These are phyloP conservation scores for Drosophila atripex DNA, from an alignment of 2,888 invertebrate species.

Conservation along the genomic window DNA sequence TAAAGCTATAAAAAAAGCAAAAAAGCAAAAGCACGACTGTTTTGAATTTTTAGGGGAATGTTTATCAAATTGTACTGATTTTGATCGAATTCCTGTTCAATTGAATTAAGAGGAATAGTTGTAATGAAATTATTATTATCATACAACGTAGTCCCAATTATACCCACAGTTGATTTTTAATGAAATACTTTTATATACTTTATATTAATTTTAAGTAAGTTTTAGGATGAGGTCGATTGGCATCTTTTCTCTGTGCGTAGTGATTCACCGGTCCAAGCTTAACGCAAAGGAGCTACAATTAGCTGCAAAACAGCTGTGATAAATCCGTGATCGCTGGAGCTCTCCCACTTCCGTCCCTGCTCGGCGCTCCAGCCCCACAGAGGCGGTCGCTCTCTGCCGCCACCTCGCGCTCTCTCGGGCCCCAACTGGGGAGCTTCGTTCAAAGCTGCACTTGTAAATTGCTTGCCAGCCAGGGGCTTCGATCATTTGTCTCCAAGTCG, in stretches of 20 bases:
- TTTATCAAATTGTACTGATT: too few species aligned
- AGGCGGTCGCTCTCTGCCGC: neutral
- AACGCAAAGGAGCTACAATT: conserved; percentile 19
- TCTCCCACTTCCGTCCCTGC: neutral
- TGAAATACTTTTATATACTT: too few species aligned
- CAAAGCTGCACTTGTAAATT: conserved; percentile 64
- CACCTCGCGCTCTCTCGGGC: conserved; percentile 7
- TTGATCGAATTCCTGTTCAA: too few species aligned
- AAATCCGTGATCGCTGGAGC: conserved; percentile 4
- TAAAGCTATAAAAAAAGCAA: too few species aligned
- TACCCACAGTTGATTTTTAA: too few species aligned
- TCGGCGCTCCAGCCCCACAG: conserved; percentile 1
- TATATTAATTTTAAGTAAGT: too few species aligned
- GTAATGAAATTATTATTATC: too few species aligned
- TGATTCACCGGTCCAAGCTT: conserved; percentile 18
- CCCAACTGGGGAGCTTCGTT: conserved; percentile 45
- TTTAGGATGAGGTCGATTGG: too few species aligned
- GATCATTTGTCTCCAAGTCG: conserved; percentile 64
- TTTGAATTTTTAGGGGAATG: too few species aligned
- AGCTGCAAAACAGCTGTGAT: conserved; percentile 29
- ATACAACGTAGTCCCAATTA: too few species aligned
- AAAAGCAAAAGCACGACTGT: too few species aligned
- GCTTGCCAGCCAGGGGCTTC: conserved; percentile 42
- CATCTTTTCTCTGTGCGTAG: conserved; percentile 10
- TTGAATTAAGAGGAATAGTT: too few species aligned